A percentile compares a stretch with the other conserved stretches of the same genome.
Conservation (phyloP, 1,140 invertebrate genomes). For the Hermetia illucens region DNA sequence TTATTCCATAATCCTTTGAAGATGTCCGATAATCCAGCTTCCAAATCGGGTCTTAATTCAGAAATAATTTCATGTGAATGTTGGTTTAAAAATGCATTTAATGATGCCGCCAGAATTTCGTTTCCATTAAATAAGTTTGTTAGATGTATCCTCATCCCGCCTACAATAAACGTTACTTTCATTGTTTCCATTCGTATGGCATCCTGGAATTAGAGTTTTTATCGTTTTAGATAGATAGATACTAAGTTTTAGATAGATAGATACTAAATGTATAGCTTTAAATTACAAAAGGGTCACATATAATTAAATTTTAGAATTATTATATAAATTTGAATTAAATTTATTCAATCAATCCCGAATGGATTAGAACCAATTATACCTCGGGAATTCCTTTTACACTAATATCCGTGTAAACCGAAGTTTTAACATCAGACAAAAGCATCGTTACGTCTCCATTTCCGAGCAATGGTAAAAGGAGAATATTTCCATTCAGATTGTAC, state of each 20-base stretch:
- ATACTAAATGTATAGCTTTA: no score
- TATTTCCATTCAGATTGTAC: slow-evolving; percentile 42
- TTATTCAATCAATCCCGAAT: no score
- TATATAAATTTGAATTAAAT: no score
- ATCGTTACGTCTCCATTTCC: slow-evolving; percentile 37
- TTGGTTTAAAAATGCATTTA: slow-evolving; percentile 55
- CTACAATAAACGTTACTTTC: slow-evolving; percentile 39
- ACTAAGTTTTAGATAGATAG: no score
- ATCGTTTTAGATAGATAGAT: not conserved
- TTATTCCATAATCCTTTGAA: slow-evolving; percentile 62
- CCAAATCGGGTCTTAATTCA: slow-evolving; percentile 67
- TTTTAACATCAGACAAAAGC: slow-evolving; percentile 33
- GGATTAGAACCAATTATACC: no score
- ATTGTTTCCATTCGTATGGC: slow-evolving; percentile 35
- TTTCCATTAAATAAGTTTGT: slow-evolving; percentile 39
- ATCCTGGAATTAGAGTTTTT: slow-evolving; percentile 23
- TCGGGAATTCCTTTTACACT: slow-evolving; percentile 27
- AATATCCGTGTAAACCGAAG: slow-evolving; percentile 34
- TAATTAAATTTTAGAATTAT: no score
- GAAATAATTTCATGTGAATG: slow-evolving; percentile 70
- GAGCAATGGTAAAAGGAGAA: slow-evolving; percentile 38
- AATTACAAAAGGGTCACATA: not conserved
- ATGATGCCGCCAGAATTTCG: slow-evolving; percentile 32
- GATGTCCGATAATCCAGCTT: slow-evolving; percentile 55
- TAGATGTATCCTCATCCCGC: slow-evolving; percentile 36